Base-by-base conservation (phyloP, 2,888 invertebrate genomes). In the Tenthredo notha region DNA sequence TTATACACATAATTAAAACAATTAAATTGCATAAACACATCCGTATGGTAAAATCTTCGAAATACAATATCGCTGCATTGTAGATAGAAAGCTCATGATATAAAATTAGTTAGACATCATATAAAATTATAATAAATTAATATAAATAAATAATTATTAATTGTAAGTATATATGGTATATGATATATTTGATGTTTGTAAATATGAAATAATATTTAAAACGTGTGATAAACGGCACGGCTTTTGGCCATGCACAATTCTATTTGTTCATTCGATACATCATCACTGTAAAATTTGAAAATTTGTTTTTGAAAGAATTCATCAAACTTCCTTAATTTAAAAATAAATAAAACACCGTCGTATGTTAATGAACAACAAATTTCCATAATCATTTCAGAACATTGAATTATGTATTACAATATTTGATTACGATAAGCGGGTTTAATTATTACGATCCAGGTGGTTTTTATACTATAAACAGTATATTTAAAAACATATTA, bases 151-250 rank as follows among this genome's bases (percentile, higher is more conserved):
- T 86, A 84, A 85, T 80, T 77, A 61, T 78, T 86, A 86, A 85
- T 67, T 85, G 70, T 87, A 86, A 86, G 87, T 88, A 87, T 86
- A 87, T 86, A 86, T n/a, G 18, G 21, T 86, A 87, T 85, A 85
- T 80, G 84, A 87, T 86, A 87, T 86, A 88, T 84, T 88, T 85
- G 86, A 85, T 88, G 87, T 89, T 86, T 89, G 90, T 89, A 92
- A 88, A 92, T 92, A 91, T 18, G 47, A 85, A 86, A 84, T 29
- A 86, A 88, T 87, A 87, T 90, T 77, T 86, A 85, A 89, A 88
- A 90, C 90, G 91, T 92, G 92, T 92, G 92, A 92, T 92, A 92
- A 92, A 72, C 88, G 90, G 91, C 92, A 92, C 90, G 92, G 92
- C 91, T 91, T 91, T 91, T 89, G 88, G 91, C 92, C 92, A 91